phyloP scores from a whole-genome alignment of 2,888 invertebrate species.

The Alsophila aescularia region DNA sequence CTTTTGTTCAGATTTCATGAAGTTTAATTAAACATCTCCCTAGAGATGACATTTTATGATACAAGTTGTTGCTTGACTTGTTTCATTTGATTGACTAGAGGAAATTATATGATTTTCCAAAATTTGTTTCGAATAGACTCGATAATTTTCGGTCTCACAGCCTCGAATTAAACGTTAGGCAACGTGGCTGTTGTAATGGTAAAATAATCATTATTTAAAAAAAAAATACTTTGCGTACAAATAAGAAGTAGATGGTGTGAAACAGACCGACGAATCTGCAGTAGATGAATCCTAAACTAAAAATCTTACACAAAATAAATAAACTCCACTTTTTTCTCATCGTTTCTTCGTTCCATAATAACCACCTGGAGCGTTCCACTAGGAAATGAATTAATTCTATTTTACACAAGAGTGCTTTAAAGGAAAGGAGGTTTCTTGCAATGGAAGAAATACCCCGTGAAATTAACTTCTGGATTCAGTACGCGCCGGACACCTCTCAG shows the following conservation, averaged over 20 bases:
- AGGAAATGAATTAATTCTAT: constrained; percentile 71
- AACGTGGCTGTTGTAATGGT: no score
- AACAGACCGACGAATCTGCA: neutral
- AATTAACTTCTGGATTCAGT: constrained; percentile 77
- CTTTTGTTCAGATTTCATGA: constrained; percentile 63
- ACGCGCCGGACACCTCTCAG: constrained; percentile 75
- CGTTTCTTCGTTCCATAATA: constrained; percentile 43
- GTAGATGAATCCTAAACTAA: neutral
- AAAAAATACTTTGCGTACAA: neutral
- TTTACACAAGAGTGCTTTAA: constrained; percentile 72
- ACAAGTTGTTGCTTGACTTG: constrained; percentile 41
- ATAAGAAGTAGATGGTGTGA: no score
- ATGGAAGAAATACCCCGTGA: constrained; percentile 78
- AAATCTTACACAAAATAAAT: constrained; percentile 18
- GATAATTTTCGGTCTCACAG: neutral
- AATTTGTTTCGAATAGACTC: neutral
- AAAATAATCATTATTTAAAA: no score
- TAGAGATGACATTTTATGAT: constrained; percentile 49
- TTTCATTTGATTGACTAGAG: constrained; percentile 65
- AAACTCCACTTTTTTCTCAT: constrained; percentile 37
- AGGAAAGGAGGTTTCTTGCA: constrained; percentile 64
- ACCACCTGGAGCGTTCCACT: constrained; percentile 46
- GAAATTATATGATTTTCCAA: constrained; percentile 56
- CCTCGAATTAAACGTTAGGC: neutral
- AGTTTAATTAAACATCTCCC: constrained; percentile 70